Percentiles rank a stretch among this genome's conserved stretches.
phyloP scores from a whole-genome alignment of 2,797 vertebrate species.

The Distichodus sexfasciatus region DNA sequence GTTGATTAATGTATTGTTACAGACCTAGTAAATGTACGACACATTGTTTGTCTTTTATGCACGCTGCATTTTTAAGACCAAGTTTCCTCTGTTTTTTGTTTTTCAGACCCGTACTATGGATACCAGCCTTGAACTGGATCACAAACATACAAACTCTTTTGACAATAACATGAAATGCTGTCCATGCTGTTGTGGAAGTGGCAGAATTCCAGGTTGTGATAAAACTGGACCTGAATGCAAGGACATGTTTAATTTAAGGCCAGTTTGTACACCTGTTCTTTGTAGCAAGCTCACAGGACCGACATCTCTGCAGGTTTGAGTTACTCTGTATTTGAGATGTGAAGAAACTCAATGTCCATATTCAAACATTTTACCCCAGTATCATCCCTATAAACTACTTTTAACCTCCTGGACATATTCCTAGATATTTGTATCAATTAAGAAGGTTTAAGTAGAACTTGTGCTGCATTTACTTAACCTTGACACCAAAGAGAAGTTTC shows the following conservation, averaged over 20 bases:
- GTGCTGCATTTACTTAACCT: conserved; percentile 8
- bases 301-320: no score
- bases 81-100: conserved; percentile 41
- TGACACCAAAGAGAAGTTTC: background rate
- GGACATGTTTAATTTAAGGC: conserved; percentile 14
- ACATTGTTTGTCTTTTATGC: no score
- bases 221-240: conserved; percentile 16
- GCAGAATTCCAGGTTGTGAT: background rate
- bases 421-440: background rate
- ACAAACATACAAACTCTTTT: conserved; percentile 3
- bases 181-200: no score
- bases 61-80: background rate
- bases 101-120: conserved; percentile 68
- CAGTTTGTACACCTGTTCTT: conserved; percentile 1
- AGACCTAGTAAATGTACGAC: no score
- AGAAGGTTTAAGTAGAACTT: conserved; percentile 27
- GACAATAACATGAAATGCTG: no score
- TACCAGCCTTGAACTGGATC: conserved; percentile 65
- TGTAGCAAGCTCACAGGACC: background rate
- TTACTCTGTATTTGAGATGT: no score
- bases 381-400: no score
- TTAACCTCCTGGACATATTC: background rate
- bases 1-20: no score
- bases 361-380: background rate
- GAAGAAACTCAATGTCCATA: no score